Evolutionary conservation across 2,888 invertebrate species (phyloP).

Genomic region (Habrosyne pyritoides): DNA sequence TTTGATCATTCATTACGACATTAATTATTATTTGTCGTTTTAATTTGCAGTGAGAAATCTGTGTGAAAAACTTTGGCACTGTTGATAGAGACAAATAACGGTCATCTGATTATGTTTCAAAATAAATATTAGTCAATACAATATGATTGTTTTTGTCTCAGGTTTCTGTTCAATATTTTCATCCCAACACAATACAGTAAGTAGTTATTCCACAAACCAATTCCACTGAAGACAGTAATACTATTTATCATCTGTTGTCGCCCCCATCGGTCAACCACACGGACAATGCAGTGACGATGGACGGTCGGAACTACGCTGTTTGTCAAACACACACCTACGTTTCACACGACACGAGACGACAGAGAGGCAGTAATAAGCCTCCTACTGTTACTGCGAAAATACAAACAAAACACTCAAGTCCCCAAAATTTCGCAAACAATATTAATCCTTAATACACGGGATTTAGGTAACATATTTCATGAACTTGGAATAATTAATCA

Average conservation of each 20-base stretch:
- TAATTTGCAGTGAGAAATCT: conserved; percentile 14
- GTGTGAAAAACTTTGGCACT: background rate
- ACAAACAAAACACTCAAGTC: background rate
- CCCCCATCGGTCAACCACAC: conserved; percentile 47
- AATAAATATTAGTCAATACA: background rate
- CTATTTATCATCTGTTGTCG: conserved; percentile 44
- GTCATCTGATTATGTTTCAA: background rate
- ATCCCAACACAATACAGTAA: conserved; percentile 8
- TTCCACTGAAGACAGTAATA: conserved; percentile 19
- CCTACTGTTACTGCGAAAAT: conserved; percentile 38
- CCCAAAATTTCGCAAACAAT: conserved; percentile 4
- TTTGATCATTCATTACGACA: conserved; percentile 46
- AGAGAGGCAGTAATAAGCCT: conserved; percentile 51
- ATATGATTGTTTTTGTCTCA: background rate
- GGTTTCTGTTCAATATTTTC: conserved; percentile 7
- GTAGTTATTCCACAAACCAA: conserved; percentile 20
- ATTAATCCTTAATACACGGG: conserved; percentile 12
- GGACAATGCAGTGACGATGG: conserved; percentile 30
- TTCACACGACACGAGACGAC: conserved; percentile 44
- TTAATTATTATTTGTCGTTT: conserved; percentile 34
- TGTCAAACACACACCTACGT: conserved; percentile 49
- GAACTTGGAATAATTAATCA: background rate
- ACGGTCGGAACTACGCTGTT: conserved; percentile 25
- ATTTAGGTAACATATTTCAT: background rate
- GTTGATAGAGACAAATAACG: background rate